Percentiles rank a stretch among this genome's conserved stretches.
These are phyloP conservation scores for Marmota monax DNA, from an alignment of 2,113 vertebrate genomes.

Conservation along the genomic window DNA sequence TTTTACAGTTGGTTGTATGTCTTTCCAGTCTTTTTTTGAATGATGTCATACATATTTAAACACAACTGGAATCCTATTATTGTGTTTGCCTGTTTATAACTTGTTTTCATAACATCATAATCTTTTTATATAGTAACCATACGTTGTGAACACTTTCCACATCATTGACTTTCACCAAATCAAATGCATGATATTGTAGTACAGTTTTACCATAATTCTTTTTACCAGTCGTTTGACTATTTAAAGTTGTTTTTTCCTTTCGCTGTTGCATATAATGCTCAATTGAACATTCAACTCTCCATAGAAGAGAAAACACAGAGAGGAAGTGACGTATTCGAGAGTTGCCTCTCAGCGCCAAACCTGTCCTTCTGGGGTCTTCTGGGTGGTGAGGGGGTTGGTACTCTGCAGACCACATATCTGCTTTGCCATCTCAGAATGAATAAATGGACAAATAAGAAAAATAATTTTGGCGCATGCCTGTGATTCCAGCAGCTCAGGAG, in stretches of 20 bases:
- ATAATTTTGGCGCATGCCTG: not conserved
- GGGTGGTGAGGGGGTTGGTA: too few relatives aligned
- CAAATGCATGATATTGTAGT: not conserved
- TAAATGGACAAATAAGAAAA: not conserved
- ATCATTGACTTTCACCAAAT: not conserved
- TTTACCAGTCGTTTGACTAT: not conserved
- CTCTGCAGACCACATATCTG: not conserved
- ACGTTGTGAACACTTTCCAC: not conserved
- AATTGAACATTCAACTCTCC: not conserved
- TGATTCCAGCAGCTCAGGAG: too few relatives aligned
- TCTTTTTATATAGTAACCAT: not conserved
- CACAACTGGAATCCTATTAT: not conserved
- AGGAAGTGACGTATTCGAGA: fast-evolving
- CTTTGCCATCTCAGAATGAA: not conserved
- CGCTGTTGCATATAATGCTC: not conserved
- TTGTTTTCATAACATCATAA: not conserved
- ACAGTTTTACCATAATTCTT: not conserved
- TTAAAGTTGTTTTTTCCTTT: not conserved
- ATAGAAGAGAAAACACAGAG: not conserved
- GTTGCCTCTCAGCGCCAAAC: not conserved
- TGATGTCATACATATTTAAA: not conserved
- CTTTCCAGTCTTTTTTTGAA: not conserved
- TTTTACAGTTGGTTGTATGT: not conserved
- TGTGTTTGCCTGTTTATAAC: not conserved
- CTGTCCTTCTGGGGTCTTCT: not conserved